phyloP scores from a whole-genome alignment of 2,888 invertebrate genomes.

The Muschampia plurimacula region DNA sequence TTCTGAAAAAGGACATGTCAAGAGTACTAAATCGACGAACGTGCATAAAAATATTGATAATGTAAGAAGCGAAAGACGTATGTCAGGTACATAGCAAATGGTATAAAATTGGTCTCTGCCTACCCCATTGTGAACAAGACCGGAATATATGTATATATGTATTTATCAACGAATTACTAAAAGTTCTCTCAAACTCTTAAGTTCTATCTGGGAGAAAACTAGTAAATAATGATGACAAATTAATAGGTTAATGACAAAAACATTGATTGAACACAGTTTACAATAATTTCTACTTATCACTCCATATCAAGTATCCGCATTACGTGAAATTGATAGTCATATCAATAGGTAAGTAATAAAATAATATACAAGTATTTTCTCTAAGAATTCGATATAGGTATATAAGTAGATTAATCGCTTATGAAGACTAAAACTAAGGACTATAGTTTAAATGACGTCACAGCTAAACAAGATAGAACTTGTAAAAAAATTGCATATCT shows the following conservation, averaged over 20 bases:
- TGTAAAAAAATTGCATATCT: slow-evolving; percentile 20
- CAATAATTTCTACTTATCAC: neutral
- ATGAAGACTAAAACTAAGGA: slow-evolving; percentile 26
- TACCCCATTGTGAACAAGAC: too few species aligned
- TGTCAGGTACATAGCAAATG: too few species aligned
- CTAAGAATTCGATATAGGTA: slow-evolving; percentile 22
- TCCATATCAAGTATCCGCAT: neutral
- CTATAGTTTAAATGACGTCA: slow-evolving; percentile 25
- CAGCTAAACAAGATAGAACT: slow-evolving; percentile 26
- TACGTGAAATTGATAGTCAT: slow-evolving; percentile 12
- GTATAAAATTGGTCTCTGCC: too few species aligned
- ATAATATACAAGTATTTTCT: slow-evolving; percentile 14
- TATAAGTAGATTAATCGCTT: slow-evolving; percentile 19
- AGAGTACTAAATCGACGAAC: too few species aligned
- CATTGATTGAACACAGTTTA: neutral
- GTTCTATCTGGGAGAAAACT: too few species aligned
- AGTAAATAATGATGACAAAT: too few species aligned
- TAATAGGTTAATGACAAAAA: neutral
- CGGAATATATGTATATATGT: too few species aligned
- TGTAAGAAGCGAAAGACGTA: too few species aligned
- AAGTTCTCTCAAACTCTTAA: too few species aligned
- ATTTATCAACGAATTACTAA: too few species aligned
- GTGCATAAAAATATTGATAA: too few species aligned
- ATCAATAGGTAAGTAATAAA: slow-evolving; percentile 16
- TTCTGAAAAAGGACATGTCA: too few species aligned